Base-by-base conservation (phyloP, 2,797 vertebrate species). In the Typhlichthys subterraneus region DNA sequence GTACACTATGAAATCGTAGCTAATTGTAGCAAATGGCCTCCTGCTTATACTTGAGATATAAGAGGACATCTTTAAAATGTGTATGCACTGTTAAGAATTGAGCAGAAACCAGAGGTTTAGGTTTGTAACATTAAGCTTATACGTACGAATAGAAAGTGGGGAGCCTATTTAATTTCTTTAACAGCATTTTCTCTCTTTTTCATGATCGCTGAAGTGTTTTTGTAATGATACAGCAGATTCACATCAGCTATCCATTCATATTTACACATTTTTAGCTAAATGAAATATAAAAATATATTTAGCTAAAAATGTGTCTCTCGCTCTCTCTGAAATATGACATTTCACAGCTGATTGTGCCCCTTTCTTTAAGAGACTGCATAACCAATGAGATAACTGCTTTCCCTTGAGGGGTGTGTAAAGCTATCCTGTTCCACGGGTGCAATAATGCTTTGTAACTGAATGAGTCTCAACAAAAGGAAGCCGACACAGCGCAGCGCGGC, bases 381-480 rank as follows among this genome's bases (percentile, higher is more conserved):
- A 67, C 66, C 85, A 88, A 84, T 84, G 79, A 88, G 87, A 78
- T 85, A 86, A 90, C 83, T 81, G 83, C 76, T 77, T 78, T 83
- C 77, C 66, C 81, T 76, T 70, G 73, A 74, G 70, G 72, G 71
- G 77, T 88, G 82, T 85, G 79, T 82, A 67, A 67, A 87, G 84
- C 83, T 81, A 90, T 86, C 85, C 83, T 76, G 73, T 90, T 89
- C 76, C 77, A 69, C 61, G 33, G 81, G 85, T 89, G 87, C 89
- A 88, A 91, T 92, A 91, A 89, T 84, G 84, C 81, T 90, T 89
- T 85, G 85, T 90, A 87, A 84, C 87, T 82, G 84, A 88, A 90
- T 87, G 84, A 83, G 82, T 84, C 70, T 87, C 78, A 83, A 89
- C 85, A 91, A 91, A 88, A 86, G 88, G 80, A 91, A 91, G 87